These are phyloP conservation scores for Talpa occidentalis DNA, from an alignment of 2,113 vertebrate genomes.

Conservation along the genomic window DNA sequence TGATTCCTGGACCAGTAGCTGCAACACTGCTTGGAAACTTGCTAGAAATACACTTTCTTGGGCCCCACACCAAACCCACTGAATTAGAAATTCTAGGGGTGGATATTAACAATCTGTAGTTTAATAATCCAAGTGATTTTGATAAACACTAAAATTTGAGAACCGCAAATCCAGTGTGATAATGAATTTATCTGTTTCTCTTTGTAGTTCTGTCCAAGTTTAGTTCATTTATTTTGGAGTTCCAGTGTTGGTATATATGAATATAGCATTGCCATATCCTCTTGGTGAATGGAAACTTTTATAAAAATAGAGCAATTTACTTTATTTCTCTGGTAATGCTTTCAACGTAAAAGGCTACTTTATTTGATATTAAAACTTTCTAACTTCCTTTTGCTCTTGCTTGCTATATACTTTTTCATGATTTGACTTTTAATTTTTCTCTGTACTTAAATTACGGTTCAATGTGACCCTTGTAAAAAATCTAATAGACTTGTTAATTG, in stretches of 20 bases:
- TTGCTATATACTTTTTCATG: background rate
- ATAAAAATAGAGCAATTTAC: background rate
- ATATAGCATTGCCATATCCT: background rate
- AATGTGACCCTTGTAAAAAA: background rate
- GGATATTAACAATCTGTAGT: background rate
- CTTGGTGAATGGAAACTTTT: background rate
- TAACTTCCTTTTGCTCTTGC: background rate
- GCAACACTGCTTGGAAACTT: too few relatives aligned
- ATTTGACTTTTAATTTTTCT: constrained; percentile 15
- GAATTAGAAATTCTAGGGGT: too few relatives aligned
- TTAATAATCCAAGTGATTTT: background rate
- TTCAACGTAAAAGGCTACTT: background rate
- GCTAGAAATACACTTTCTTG: background rate
- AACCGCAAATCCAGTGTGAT: background rate
- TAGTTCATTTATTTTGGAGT: constrained; percentile 12
- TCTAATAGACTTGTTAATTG: background rate
- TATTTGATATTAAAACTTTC: background rate
- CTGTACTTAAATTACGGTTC: background rate
- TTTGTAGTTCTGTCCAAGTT: background rate
- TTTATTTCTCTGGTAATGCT: background rate
- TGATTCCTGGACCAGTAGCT: too few relatives aligned
- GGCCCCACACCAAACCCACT: background rate
- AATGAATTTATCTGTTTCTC: background rate
- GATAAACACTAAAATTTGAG: background rate
- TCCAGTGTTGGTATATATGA: background rate